Evolutionary conservation across 2,113 vertebrate species (phyloP).

Genomic region (Morone saxatilis): DNA sequence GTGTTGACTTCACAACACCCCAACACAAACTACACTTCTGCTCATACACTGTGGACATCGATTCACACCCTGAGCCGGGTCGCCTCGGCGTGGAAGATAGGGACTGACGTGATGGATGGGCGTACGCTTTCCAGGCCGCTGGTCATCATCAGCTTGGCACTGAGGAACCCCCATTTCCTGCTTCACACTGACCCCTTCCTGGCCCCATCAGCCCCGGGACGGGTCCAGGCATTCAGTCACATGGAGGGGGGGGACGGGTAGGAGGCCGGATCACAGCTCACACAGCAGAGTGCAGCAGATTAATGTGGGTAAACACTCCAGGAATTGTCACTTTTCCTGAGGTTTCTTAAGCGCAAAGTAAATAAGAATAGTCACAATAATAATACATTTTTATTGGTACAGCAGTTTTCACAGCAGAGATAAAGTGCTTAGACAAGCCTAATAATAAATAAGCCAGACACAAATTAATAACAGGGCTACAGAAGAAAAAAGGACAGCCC

Average conservation of each 20-base stretch:
- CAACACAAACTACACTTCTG: constrained; percentile 24
- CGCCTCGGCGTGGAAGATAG: constrained; percentile 47
- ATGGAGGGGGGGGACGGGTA: not conserved
- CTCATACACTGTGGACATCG: constrained; percentile 52
- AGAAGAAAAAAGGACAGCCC: constrained; percentile 18
- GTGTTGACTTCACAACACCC: constrained; percentile 54
- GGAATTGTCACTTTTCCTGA: constrained; percentile 65
- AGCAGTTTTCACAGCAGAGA: constrained; percentile 64
- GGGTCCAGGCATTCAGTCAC: constrained; percentile 60
- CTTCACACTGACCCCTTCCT: constrained; percentile 67
- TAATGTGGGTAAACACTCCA: constrained; percentile 75
- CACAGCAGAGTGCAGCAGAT: constrained; percentile 60
- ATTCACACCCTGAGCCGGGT: constrained; percentile 56
- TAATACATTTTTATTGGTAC: constrained; percentile 63
- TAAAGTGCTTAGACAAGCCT: constrained; percentile 63
- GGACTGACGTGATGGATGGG: constrained; percentile 75
- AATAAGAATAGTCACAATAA: constrained; percentile 69
- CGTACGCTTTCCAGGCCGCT: constrained; percentile 70
- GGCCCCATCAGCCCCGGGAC: constrained; percentile 74
- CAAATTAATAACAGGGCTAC: constrained; percentile 58
- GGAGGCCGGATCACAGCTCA: constrained; percentile 52
- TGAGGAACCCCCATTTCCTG: constrained; percentile 72
- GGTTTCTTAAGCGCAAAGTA: constrained; percentile 68
- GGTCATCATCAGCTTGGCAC: constrained; percentile 71
- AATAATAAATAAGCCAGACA: constrained; percentile 65